A percentile compares a stretch with the other conserved stretches of the same genome.
Evolutionary conservation across 2,888 invertebrate species (phyloP).

Genomic region (Galeopsomyia nigrocyanea): DNA sequence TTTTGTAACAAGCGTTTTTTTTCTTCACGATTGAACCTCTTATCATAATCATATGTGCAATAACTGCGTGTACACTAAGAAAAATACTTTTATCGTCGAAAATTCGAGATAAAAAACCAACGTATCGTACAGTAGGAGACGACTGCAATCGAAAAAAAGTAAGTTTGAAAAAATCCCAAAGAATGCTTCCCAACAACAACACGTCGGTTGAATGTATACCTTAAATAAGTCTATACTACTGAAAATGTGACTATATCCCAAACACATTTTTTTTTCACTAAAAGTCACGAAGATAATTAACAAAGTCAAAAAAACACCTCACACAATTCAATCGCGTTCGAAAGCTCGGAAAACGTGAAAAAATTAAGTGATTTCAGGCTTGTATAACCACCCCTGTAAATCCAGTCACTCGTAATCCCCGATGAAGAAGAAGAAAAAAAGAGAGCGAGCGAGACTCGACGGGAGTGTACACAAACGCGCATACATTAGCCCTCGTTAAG

Average conservation of each 20-base stretch:
- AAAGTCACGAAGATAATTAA: too few relatives aligned
- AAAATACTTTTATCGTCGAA: not conserved
- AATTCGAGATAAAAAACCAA: not conserved
- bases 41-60: constrained; percentile 7
- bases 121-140: too few relatives aligned
- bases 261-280: too few relatives aligned
- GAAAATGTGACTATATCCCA: too few relatives aligned
- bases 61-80: constrained; percentile 17
- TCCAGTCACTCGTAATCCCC: not conserved
- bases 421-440: not conserved
- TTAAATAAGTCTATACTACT: too few relatives aligned
- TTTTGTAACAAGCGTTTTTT: not conserved
- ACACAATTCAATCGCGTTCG: not conserved
- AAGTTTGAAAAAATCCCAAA: too few relatives aligned
- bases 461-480: constrained; percentile 7
- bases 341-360: not conserved
- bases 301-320: too few relatives aligned
- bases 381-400: not conserved
- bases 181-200: too few relatives aligned
- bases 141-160: too few relatives aligned
- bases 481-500: constrained; percentile 46
- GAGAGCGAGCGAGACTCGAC: not conserved
- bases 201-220: too few relatives aligned
- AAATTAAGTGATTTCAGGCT: too few relatives aligned
- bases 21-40: not conserved